Evolutionary conservation across 23 tunicate genomes (phyloP), one percentile per base, ranked within the genome.

Genomic region (Diplosoma virens): DNA sequence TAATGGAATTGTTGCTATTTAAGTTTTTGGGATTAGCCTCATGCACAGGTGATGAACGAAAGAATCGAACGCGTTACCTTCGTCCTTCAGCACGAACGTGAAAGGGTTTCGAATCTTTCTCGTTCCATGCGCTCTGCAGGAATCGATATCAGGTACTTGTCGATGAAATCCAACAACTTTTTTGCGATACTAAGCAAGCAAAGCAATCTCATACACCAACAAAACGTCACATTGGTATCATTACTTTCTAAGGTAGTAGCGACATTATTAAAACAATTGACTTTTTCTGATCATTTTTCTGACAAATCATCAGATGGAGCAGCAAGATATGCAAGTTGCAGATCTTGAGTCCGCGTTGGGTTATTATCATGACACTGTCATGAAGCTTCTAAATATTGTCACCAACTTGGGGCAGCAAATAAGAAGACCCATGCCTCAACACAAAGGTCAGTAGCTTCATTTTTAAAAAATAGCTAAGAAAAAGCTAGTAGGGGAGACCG

Each of bases 321-420:
- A 78, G 16, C 88, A 79, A 25, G 96, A 73, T 0, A 25, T 61
- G 18, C 77, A 37, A 2, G 78, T 89, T 14, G 27, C 33, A 47
- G 67, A 37, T 30, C 24, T 89, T 54, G 77, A 66, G 31, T 37
- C 28, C 29, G 92, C 85, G 18, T 77, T 92, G 60, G 78, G 31
- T 46, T 67, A 80, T 47, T 71, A 77, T 33, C 92, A 92, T 29
- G 91, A 85, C 14, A 81, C 84, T 4, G 85, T 82, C 1, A 85
- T 76, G 81, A 92, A 92, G 47, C 58, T 92, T n/a, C 78, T 82
- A 35, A 92, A 65, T 25, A 92, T 92, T 20, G 71, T 92, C 14
- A 84, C 92, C 11, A 92, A 77, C 56, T 34, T 92, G 1, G 97
- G 76, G 1, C 71, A 56, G 33, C 82, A 81, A 47, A 50, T 85